phyloP scores from a whole-genome alignment of 2,888 invertebrate genomes.

The Drosophila picticornis region DNA sequence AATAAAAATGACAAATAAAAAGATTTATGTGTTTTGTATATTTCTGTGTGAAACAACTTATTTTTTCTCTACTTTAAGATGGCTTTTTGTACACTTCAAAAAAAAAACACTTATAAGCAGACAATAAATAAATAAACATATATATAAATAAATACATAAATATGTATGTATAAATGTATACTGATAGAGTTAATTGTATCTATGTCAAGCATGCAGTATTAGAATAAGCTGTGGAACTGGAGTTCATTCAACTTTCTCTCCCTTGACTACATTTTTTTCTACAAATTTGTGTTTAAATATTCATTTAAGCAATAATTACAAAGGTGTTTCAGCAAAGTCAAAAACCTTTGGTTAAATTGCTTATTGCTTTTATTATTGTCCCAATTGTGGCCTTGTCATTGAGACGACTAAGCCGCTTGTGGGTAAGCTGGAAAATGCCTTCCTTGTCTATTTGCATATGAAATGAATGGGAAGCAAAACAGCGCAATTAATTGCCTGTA shows the following conservation, averaged over 20 bases:
- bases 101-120: slow-evolving; percentile 8
- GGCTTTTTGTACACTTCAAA: slow-evolving; percentile 23
- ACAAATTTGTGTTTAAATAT: neutral
- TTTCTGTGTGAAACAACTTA: slow-evolving; percentile 42
- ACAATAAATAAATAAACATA: neutral
- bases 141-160: neutral
- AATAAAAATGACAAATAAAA: slow-evolving; percentile 82
- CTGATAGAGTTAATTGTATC: no score
- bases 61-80: slow-evolving; percentile 49
- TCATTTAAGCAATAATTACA: neutral
- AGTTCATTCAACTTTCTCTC: neutral
- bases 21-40: slow-evolving; percentile 76
- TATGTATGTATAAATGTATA: no score
- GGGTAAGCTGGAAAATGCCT: slow-evolving; percentile 26
- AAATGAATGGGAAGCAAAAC: slow-evolving; percentile 47
- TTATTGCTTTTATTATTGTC: neutral
- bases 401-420: neutral
- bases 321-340: neutral
- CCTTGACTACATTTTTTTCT: neutral
- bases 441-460: slow-evolving; percentile 56
- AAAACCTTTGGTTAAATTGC: neutral
- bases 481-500: slow-evolving; percentile 65
- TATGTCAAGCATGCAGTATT: neutral
- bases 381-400: neutral
- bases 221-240: neutral